Evolutionary conservation across 2,113 vertebrate genomes (phyloP), one percentile per base, ranked within the genome.

Genomic region (Proterorhinus semilunaris): DNA sequence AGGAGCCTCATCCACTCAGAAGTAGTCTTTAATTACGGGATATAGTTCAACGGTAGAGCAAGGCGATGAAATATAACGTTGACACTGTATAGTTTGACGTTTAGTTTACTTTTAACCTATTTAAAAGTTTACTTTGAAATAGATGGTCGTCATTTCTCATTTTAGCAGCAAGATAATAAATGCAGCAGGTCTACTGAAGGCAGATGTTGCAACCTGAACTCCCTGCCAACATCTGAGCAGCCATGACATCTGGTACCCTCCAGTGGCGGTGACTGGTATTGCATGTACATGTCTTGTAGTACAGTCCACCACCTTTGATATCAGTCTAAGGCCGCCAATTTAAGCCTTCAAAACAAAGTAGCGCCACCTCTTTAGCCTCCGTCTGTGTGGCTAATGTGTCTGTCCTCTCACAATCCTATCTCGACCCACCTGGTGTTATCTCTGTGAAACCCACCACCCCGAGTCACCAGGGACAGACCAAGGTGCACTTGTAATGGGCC

Each of bases 161-260:
- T 68, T 75, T 44, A 53, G 47, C 7, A 58, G 36, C 12, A 11
- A 57, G 36, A 59, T 13, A 5, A 54, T 10, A 11, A 58, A 36
- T 36, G 27, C 12, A 5, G 8, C 17, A 57, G 54, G 57, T 43
- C 36, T 43, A 42, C 2, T 42, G 58, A 61, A 44, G 42, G 36
- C 5, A 61, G 13, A 51, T 51, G 49, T 6, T 51, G 27, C 27
- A 36, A 36, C 27, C 27, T 36, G 27, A 44, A 27, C 53, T 55
- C 53, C 8, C 10, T 36, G 45, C 5, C 67, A 64, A 47, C 43
- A 2, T 15, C 46, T 17, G 0, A 15, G 27, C 73, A 70, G 58
- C 43, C 16, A 65, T 75, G 81, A 82, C 53, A 59, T 88, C 72
- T 90, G 90, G 85, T 86, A 80, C 80, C 85, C 76, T 67, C 88